Evolutionary conservation across 2,113 vertebrate species (phyloP), one percentile per base, ranked within the genome.

Genomic region (Sylvilagus bachmani): DNA sequence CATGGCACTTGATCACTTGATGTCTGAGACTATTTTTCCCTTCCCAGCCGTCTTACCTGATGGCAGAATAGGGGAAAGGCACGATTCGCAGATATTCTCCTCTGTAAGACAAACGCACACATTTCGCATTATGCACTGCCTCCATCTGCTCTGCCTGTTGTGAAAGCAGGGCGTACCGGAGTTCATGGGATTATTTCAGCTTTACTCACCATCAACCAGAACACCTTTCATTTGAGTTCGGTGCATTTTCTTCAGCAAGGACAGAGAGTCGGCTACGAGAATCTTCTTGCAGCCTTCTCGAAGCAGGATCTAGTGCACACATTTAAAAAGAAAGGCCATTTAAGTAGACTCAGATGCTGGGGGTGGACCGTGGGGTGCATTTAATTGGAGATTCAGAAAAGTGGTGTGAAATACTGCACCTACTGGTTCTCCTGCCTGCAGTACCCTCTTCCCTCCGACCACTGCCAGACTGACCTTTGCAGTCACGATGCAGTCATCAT

Each of bases 231-330:
- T 99, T 93, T 99, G 99, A 22, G 99, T 99, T 55, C 99, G 98
- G 97, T 99, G 99, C 99, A 99, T 99, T 97, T 99, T 99, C 98
- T 99, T 99, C 71, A 99, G 97, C 84, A 99, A 98, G 0, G 99
- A 99, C 36, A 99, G 98, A 2, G 99, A 99, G 96, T 99, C 99
- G 0, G 99, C 99, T 81, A 99, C 99, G 2, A 99, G 98, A 82
- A 99, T 99, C 98, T 99, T 99, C 98, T 99, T 99, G 98, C 99
- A 99, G 2, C 99, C 99, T 96, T 99, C 99, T 61, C 99, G 98
- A 91, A 99, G 98, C 70, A 99, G 98, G 96, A 99, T 99, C 99
- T 99, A 96, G 81, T 6, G 61, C 9, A 80, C 11, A 97, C 61
- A 96, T 58, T 55, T 27, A 80, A 84, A 90, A 58, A 95, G 21